Percentiles rank a stretch among this genome's conserved stretches.
Evolutionary conservation across 2,113 vertebrate species (phyloP).

Genomic region (Ursus arctos): DNA sequence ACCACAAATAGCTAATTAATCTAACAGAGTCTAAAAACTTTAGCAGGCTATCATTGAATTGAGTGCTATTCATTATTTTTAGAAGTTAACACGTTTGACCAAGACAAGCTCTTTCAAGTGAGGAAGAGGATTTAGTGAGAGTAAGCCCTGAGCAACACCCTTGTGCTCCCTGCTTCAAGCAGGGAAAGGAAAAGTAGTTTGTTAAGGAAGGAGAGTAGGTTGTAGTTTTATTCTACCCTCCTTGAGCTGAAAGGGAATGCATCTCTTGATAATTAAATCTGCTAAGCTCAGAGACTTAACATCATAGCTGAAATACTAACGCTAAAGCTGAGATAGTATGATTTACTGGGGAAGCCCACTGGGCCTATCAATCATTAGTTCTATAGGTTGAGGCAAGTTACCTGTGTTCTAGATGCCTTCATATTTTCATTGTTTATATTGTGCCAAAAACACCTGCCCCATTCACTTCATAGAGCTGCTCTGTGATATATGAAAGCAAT

Average conservation of each 20-base stretch:
- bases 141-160: neutral
- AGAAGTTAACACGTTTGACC: neutral
- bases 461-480: neutral
- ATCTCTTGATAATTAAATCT: neutral
- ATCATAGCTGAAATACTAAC: neutral
- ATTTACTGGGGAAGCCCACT: neutral
- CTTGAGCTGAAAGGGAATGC: neutral
- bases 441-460: neutral
- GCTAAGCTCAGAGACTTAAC: neutral
- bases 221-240: neutral
- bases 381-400: neutral
- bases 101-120: neutral
- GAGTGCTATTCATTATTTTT: neutral
- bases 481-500: neutral
- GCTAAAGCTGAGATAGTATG: neutral
- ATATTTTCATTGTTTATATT: neutral
- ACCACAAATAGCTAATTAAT: conserved; percentile 21
- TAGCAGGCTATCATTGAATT: neutral
- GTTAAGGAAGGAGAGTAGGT: neutral
- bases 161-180: neutral
- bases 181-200: neutral
- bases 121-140: neutral
- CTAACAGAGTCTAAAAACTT: neutral
- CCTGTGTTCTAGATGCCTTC: neutral
- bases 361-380: neutral